Evolutionary conservation across 2,888 invertebrate genomes (phyloP).

Genomic region (Bugulina stolonifera): DNA sequence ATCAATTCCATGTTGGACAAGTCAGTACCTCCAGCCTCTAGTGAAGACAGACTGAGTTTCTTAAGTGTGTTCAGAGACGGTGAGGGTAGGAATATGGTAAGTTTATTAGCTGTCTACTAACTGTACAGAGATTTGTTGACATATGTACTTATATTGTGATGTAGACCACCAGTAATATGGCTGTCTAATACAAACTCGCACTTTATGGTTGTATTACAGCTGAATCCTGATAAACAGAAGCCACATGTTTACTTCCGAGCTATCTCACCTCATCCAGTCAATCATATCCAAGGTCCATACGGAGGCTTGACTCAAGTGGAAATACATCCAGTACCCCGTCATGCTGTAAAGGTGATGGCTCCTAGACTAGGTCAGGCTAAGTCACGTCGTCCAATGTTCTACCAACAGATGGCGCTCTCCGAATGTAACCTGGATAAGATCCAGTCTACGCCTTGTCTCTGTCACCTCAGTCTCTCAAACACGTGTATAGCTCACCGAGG

Average conservation of each 20-base stretch:
- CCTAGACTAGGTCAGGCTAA: background rate
- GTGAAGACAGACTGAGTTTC: slow-evolving; percentile 17
- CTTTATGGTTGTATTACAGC: background rate
- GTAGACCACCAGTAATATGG: background rate
- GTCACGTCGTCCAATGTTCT: background rate
- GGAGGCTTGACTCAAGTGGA: background rate
- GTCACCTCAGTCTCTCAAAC: background rate
- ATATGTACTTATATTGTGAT: too few relatives aligned
- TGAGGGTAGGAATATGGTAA: background rate
- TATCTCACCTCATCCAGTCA: background rate
- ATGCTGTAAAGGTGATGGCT: background rate
- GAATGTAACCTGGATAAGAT: background rate
- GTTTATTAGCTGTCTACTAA: too few relatives aligned
- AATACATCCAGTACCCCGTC: background rate
- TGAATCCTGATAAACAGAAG: background rate
- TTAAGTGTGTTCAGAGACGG: background rate
- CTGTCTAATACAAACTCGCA: background rate
- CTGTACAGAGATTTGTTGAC: too few relatives aligned
- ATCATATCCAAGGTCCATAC: background rate
- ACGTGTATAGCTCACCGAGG: too few relatives aligned
- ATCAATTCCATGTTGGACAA: slow-evolving; percentile 4
- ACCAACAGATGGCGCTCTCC: slow-evolving; percentile 18
- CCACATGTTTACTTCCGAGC: background rate
- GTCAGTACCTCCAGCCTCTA: background rate
- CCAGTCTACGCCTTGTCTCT: background rate